Evolutionary conservation across 2,888 invertebrate species (phyloP).

Genomic region (Podotricha telesiphe): DNA sequence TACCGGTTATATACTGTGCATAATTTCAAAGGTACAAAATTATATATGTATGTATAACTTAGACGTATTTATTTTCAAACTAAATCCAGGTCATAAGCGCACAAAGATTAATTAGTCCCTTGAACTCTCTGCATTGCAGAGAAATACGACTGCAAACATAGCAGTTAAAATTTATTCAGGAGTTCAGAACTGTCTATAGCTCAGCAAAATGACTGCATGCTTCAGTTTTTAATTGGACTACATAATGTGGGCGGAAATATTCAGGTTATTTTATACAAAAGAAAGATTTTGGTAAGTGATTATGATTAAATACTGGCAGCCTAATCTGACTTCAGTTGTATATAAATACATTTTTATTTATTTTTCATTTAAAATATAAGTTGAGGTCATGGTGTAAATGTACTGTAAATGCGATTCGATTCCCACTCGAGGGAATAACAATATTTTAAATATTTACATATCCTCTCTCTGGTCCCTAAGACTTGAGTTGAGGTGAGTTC

Average conservation of each 20-base stretch:
- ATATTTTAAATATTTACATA: too few relatives aligned
- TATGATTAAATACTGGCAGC: background rate
- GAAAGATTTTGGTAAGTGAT: background rate
- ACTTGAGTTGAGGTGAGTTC: too few relatives aligned
- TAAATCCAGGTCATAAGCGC: conserved; percentile 32
- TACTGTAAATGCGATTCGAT: too few relatives aligned
- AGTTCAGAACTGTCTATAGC: conserved; percentile 10
- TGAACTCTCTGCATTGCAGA: conserved; percentile 42
- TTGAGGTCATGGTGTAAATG: too few relatives aligned
- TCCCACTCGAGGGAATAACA: too few relatives aligned
- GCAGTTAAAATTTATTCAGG: conserved; percentile 8
- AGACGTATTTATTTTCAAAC: conserved; percentile 17
- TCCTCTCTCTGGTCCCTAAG: too few relatives aligned
- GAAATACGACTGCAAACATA: conserved; percentile 36
- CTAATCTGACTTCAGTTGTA: background rate
- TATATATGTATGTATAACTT: background rate
- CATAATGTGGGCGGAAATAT: conserved; percentile 5
- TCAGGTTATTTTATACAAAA: background rate
- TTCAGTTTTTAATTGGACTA: conserved; percentile 17
- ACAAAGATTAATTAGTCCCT: conserved; percentile 40
- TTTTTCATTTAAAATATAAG: too few relatives aligned
- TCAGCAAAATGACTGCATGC: conserved; percentile 12
- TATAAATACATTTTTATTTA: background rate
- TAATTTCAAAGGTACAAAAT: conserved; percentile 9
- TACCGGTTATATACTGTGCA: background rate